Percentiles rank a stretch among this genome's conserved stretches.
These are phyloP conservation scores for Dione juno DNA, from an alignment of 2,888 invertebrate genomes.

Conservation along the genomic window DNA sequence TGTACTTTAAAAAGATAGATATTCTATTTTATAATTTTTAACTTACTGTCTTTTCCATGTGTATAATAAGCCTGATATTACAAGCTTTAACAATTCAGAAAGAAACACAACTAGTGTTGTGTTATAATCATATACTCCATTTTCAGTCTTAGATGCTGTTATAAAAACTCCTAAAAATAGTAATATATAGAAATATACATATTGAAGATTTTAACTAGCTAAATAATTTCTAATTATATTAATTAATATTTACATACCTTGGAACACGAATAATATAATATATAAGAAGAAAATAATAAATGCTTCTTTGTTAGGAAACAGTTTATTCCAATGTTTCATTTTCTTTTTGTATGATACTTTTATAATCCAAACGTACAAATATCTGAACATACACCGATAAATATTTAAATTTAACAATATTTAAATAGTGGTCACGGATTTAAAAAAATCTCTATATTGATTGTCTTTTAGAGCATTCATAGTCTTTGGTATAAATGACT, in stretches of 20 bases:
- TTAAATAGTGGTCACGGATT: background rate
- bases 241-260: constrained; percentile 85
- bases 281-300: constrained; percentile 92
- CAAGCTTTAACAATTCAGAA: constrained; percentile 93
- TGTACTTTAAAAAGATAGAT: background rate
- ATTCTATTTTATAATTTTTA: constrained; percentile 2
- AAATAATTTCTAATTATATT: background rate
- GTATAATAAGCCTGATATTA: constrained; percentile 88
- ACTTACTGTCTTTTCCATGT: constrained; percentile 82
- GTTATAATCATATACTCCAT: constrained; percentile 93
- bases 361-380: background rate
- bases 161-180: constrained; percentile 91
- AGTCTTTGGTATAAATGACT: background rate
- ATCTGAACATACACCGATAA: background rate
- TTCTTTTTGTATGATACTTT: constrained; percentile 44
- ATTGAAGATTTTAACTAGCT: background rate
- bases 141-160: constrained; percentile 92
- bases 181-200: constrained; percentile 12
- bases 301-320: constrained; percentile 93
- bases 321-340: constrained; percentile 84
- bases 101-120: constrained; percentile 94
- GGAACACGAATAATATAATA: constrained; percentile 94
- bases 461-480: background rate
- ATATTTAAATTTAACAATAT: background rate
- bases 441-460: background rate